Evolutionary conservation across 2,888 invertebrate genomes (phyloP).

Genomic region (Autographa pulchrina): DNA sequence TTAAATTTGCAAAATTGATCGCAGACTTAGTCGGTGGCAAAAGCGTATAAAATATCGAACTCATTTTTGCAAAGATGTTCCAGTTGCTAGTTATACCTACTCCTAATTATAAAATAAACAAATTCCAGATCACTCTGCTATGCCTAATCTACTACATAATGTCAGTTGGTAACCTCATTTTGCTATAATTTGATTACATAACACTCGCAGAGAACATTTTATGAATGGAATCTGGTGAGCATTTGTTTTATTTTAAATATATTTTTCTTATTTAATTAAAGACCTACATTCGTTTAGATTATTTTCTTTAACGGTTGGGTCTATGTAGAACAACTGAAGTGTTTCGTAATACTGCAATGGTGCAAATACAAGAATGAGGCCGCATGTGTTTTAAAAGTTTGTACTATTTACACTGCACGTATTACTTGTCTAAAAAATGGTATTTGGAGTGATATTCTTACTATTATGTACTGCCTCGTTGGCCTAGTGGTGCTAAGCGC

Average conservation of each 20-base stretch:
- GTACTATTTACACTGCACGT: conserved; percentile 46
- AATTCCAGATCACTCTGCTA: conserved; percentile 64
- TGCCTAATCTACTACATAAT: conserved; percentile 68
- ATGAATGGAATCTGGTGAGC: conserved; percentile 77
- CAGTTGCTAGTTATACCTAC: conserved; percentile 8
- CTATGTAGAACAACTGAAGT: conserved; percentile 65
- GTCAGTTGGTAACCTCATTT: conserved; percentile 74
- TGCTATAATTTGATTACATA: conserved; percentile 78
- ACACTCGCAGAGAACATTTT: conserved; percentile 73
- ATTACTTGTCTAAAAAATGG: not conserved
- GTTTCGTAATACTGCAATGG: conserved; percentile 65
- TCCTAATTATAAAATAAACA: conserved; percentile 60
- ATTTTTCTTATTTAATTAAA: conserved; percentile 75
- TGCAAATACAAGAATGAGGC: conserved; percentile 63
- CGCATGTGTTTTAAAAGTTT: conserved; percentile 59
- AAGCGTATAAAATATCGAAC: conserved; percentile 3
- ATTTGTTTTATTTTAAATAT: conserved; percentile 73
- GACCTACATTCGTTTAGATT: conserved; percentile 75
- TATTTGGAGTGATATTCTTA: not conserved
- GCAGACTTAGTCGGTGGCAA: not conserved
- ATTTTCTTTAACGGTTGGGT: conserved; percentile 66
- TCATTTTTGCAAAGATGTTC: conserved; percentile 15
- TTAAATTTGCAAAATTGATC: not conserved
- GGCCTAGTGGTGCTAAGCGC: too few species aligned
- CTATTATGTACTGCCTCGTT: too few species aligned